These are phyloP conservation scores for Heliothis virescens DNA, from an alignment of 1,140 invertebrate species.

Conservation along the genomic window DNA sequence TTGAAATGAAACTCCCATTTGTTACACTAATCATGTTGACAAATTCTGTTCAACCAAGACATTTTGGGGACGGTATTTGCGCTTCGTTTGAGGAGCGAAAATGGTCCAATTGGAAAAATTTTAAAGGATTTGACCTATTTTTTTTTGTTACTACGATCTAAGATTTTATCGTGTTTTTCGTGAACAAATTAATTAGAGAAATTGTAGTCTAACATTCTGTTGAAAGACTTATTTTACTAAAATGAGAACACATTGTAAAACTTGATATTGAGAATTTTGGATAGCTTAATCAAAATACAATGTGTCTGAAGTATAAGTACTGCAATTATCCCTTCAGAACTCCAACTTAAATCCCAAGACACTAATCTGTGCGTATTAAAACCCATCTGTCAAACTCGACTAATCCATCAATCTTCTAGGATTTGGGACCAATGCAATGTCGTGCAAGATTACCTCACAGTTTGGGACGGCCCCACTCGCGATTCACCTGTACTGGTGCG, in stretches of 20 bases:
- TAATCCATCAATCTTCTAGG: slow-evolving; percentile 78
- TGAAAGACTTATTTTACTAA: too few relatives aligned
- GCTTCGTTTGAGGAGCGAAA: slow-evolving; percentile 1
- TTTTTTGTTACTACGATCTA: too few relatives aligned
- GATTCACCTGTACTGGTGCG: slow-evolving; percentile 91
- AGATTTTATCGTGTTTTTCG: too few relatives aligned
- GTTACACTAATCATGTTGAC: slow-evolving; percentile 37
- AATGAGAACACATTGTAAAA: too few relatives aligned
- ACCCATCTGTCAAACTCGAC: slow-evolving; percentile 30
- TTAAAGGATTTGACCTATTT: too few relatives aligned
- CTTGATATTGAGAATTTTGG: too few relatives aligned
- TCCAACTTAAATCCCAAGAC: slow-evolving; percentile 8
- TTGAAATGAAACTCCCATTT: slow-evolving; percentile 34
- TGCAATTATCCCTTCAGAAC: slow-evolving; percentile 9
- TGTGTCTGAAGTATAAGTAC: background rate
- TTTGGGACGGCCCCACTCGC: slow-evolving; percentile 92
- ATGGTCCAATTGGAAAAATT: background rate
- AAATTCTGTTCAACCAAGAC: slow-evolving; percentile 16
- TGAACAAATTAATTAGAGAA: too few relatives aligned
- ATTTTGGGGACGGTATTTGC: slow-evolving; percentile 31
- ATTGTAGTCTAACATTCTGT: too few relatives aligned
- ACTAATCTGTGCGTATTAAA: slow-evolving; percentile 26
- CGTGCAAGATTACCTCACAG: slow-evolving; percentile 93
- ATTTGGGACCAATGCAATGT: slow-evolving; percentile 94
- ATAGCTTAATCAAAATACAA: too few relatives aligned